Evolutionary conservation across 35 echinoderm and acorn worm genomes (phyloP).

Genomic region (Eucidaris tribuloides): DNA sequence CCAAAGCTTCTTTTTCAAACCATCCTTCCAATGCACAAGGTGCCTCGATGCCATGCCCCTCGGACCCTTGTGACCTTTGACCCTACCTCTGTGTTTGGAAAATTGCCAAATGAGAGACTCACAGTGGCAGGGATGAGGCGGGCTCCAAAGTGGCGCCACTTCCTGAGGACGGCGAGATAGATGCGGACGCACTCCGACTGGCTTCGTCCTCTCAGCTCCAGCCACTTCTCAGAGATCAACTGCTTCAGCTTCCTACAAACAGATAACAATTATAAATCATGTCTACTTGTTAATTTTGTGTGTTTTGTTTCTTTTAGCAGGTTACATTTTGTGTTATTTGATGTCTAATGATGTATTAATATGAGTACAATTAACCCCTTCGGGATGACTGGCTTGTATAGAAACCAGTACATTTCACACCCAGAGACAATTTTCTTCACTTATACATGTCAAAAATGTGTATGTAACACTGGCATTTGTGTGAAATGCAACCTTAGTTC

Average conservation of each 20-base stretch:
- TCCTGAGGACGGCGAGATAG: constrained; percentile 80
- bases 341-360: too few species aligned
- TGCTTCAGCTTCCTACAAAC: constrained; percentile 66
- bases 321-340: too few species aligned
- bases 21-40: not conserved
- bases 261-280: too few species aligned
- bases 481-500: too few species aligned
- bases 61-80: not conserved
- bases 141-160: constrained; percentile 95
- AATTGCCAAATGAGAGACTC: constrained; percentile 36
- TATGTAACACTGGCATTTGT: too few species aligned
- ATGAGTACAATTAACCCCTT: too few species aligned
- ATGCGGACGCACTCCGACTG: constrained; percentile 74
- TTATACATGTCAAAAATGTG: too few species aligned
- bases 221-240: constrained; percentile 79
- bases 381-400: too few species aligned
- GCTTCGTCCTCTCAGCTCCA: constrained; percentile 51
- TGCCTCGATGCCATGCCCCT: not conserved
- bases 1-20: not conserved
- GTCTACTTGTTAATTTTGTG: too few species aligned
- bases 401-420: too few species aligned
- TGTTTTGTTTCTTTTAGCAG: too few species aligned
- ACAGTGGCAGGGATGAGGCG: constrained; percentile 95
- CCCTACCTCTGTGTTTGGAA: constrained; percentile 13
- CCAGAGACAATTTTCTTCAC: too few species aligned